These are phyloP conservation scores for Seira sanloemensis DNA, from an alignment of 2,888 invertebrate genomes.

Conservation along the genomic window DNA sequence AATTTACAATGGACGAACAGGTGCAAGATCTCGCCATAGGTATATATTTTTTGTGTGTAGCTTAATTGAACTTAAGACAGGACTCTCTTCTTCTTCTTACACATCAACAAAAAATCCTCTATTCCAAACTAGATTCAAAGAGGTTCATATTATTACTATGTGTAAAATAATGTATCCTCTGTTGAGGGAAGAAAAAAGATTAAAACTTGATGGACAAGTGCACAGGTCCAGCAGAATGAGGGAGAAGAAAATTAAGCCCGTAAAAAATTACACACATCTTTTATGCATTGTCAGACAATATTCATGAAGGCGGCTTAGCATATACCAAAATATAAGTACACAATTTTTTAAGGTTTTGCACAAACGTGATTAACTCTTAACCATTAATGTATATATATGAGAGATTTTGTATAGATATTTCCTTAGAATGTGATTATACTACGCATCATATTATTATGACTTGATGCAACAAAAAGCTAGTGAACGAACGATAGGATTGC, in stretches of 20 bases:
- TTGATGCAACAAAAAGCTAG: constrained; percentile 44
- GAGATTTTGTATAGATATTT: constrained; percentile 17
- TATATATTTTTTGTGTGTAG: neutral
- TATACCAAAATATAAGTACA: too few species aligned
- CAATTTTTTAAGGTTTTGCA: neutral
- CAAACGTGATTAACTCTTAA: constrained; percentile 17
- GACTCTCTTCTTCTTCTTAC: too few species aligned
- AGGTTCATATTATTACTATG: neutral
- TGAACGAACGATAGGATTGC: constrained; percentile 64
- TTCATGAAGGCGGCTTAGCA: constrained; percentile 15
- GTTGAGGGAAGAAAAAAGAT: too few species aligned
- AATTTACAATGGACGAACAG: neutral
- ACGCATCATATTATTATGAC: constrained; percentile 22
- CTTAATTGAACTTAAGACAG: neutral
- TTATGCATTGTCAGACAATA: neutral
- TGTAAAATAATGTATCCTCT: constrained; percentile 5
- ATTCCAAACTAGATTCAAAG: neutral
- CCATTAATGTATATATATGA: too few species aligned
- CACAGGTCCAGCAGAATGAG: neutral
- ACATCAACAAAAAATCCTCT: too few species aligned
- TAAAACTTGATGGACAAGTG: constrained; percentile 13
- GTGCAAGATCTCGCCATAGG: neutral
- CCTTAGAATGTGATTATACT: constrained; percentile 50
- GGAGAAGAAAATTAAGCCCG: neutral
- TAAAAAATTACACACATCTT: neutral